Percentiles rank a stretch among this genome's conserved stretches.
These are phyloP conservation scores for Drosophila kurseongensis DNA, from an alignment of 1,140 invertebrate genomes.

Conservation along the genomic window DNA sequence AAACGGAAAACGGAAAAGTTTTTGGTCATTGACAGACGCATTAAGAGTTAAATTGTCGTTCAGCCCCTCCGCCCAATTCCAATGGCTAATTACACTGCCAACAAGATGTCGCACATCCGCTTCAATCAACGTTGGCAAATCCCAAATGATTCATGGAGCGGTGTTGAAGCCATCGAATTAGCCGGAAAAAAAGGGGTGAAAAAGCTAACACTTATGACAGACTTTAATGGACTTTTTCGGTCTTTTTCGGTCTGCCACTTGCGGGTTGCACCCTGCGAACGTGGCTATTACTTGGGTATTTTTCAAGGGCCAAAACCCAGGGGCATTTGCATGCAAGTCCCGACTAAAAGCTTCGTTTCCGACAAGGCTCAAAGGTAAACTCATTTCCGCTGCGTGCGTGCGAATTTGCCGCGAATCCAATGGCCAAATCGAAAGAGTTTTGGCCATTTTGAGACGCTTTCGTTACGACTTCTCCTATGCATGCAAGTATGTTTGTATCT, in stretches of 20 bases:
- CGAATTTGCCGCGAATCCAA: neutral
- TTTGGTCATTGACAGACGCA: slow-evolving; percentile 43
- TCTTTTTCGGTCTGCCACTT: neutral
- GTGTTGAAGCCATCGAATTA: neutral
- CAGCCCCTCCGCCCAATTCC: neutral
- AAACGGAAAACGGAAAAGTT: slow-evolving; percentile 28
- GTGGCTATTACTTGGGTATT: neutral
- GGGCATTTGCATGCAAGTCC: slow-evolving; percentile 18
- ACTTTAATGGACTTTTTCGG: neutral
- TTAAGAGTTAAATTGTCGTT: slow-evolving; percentile 44
- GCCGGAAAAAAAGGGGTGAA: neutral
- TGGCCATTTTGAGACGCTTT: neutral
- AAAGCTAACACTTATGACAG: neutral
- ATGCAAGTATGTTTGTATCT: too few relatives aligned
- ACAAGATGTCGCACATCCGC: slow-evolving; percentile 23
- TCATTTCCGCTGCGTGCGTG: slow-evolving; percentile 23
- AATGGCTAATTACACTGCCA: slow-evolving; percentile 34
- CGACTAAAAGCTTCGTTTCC: slow-evolving; percentile 44
- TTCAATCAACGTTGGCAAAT: neutral
- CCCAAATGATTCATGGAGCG: neutral
- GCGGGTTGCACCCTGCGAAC: neutral
- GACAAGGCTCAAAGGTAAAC: slow-evolving; percentile 31
- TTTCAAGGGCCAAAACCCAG: neutral
- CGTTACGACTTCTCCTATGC: too few relatives aligned
- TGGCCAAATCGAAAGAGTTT: slow-evolving; percentile 2